Evolutionary conservation across 2,888 invertebrate genomes (phyloP).

Genomic region (Odontomyia ornata): DNA sequence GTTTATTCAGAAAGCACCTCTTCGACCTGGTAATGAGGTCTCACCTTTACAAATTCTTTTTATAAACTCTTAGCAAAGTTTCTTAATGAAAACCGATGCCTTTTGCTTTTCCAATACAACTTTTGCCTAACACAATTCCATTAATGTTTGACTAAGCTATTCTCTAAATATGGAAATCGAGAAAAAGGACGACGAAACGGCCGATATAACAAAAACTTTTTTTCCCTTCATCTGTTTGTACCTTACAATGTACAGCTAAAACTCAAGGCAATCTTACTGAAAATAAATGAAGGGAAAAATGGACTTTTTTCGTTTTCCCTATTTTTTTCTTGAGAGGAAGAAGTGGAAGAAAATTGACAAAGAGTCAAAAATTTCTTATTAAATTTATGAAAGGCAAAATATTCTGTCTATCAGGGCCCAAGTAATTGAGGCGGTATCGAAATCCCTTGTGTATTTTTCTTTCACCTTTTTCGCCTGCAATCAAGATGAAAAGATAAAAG

Average conservation of each 20-base stretch:
- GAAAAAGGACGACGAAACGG: neutral
- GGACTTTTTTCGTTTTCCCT: too few relatives aligned
- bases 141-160: slow-evolving; percentile 14
- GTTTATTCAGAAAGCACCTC: slow-evolving; percentile 19
- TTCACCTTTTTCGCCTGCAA: neutral
- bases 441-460: neutral
- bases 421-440: neutral
- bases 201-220: slow-evolving; percentile 1
- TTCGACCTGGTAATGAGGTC: slow-evolving; percentile 39
- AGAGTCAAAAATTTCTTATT: slow-evolving; percentile 46
- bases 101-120: neutral
- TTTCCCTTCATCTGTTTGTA: slow-evolving; percentile 9
- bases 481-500: neutral
- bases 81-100: slow-evolving; percentile 21
- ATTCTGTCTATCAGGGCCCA: neutral
- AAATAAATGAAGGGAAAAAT: slow-evolving; percentile 24
- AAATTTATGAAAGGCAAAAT: slow-evolving; percentile 45
- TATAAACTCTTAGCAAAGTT: slow-evolving; percentile 26
- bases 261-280: neutral
- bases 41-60: slow-evolving; percentile 34
- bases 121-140: slow-evolving; percentile 6
- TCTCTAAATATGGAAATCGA: neutral
- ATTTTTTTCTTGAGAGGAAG: neutral
- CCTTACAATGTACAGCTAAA: neutral
- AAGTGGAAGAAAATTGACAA: slow-evolving; percentile 8